Conservation (phyloP, 1,140 invertebrate species). For the Matsumurasca onukii region DNA sequence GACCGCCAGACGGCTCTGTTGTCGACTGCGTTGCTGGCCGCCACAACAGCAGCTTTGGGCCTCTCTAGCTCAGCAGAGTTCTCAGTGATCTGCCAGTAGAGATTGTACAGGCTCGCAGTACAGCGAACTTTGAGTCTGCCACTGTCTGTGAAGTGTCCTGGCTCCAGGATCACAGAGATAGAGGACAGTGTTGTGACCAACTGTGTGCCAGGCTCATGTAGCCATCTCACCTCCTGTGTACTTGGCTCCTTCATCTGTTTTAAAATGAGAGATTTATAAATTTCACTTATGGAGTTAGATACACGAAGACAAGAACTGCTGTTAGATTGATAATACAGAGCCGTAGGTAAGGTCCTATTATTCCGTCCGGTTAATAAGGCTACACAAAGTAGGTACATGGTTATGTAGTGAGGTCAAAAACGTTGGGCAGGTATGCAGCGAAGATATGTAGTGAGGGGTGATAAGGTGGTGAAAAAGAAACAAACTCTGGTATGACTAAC, state of each 20-base stretch:
- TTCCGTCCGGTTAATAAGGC: too few species aligned
- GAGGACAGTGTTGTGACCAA: slow-evolving; percentile 36
- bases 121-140: slow-evolving; percentile 40
- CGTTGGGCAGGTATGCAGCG: too few species aligned
- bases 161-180: slow-evolving; percentile 27
- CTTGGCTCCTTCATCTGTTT: not conserved
- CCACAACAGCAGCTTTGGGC: slow-evolving; percentile 36
- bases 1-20: slow-evolving; percentile 5
- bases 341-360: too few species aligned
- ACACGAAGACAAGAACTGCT: too few species aligned
- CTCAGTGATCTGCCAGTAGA: slow-evolving; percentile 43
- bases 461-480: too few species aligned
- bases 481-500: too few species aligned
- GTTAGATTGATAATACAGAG: too few species aligned
- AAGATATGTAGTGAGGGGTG: too few species aligned
- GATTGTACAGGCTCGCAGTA: slow-evolving; percentile 41
- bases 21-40: slow-evolving; percentile 31
- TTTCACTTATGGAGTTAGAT: too few species aligned
- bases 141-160: slow-evolving; percentile 35
- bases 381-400: too few species aligned
- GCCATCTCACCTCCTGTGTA: slow-evolving; percentile 1
- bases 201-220: slow-evolving; percentile 31
- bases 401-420: too few species aligned
- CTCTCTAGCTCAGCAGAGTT: slow-evolving; percentile 40
- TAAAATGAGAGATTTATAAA: too few species aligned